Evolutionary conservation across 2,797 vertebrate genomes (phyloP).

Genomic region (Petrocephalus schoutedeni): DNA sequence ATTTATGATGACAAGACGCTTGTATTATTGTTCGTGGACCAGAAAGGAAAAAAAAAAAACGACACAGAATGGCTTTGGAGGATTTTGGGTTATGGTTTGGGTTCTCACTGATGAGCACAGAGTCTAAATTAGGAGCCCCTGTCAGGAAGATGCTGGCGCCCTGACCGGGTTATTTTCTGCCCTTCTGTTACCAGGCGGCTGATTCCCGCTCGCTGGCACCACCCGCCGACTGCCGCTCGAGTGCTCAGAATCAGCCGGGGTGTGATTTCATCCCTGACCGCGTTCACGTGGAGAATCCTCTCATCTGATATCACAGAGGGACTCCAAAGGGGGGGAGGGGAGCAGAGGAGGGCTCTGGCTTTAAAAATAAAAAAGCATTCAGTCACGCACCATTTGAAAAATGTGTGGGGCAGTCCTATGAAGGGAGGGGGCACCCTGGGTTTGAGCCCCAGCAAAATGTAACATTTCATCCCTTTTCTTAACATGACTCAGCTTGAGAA

Average conservation of each 20-base stretch:
- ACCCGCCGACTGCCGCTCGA: constrained; percentile 40
- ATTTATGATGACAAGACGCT: neutral
- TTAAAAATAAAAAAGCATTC: neutral
- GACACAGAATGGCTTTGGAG: neutral
- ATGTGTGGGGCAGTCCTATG: neutral
- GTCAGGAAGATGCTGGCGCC: constrained; percentile 24
- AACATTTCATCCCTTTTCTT: neutral
- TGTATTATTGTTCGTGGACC: neutral
- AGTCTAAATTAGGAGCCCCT: neutral
- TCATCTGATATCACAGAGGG: constrained; percentile 36
- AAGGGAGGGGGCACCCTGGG: neutral
- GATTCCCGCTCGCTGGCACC: constrained; percentile 54
- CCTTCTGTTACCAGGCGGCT: constrained; percentile 36
- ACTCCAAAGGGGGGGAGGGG: constrained; percentile 33
- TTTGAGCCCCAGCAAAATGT: neutral
- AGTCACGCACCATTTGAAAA: neutral
- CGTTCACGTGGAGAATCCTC: constrained; percentile 45
- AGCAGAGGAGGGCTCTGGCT: constrained; percentile 31
- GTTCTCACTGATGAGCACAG: neutral
- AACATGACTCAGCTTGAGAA: neutral
- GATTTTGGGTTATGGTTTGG: neutral
- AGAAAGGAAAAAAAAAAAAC: neutral
- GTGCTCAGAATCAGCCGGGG: constrained; percentile 33
- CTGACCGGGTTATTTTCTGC: constrained; percentile 51
- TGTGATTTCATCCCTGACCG: constrained; percentile 27